Percentiles rank a stretch among this genome's conserved stretches.
These are phyloP conservation scores for Muricea muricata DNA, from an alignment of 92 coral and sea anemone genomes.

Conservation along the genomic window DNA sequence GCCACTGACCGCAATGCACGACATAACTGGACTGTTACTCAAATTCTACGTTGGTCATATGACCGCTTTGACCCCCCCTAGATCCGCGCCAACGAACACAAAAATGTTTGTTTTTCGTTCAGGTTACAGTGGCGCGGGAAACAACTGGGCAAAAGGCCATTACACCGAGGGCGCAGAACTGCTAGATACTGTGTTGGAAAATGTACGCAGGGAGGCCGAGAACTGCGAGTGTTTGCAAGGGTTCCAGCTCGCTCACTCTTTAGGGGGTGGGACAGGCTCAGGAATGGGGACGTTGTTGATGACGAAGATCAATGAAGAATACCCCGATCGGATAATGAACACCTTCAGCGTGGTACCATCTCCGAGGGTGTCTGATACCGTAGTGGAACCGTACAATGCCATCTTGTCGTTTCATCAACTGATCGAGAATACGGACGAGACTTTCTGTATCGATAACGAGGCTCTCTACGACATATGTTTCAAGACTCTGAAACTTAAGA, in stretches of 20 bases:
- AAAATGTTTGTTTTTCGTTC: background rate
- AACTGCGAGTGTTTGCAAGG: constrained; percentile 89
- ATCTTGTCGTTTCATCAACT: constrained; percentile 91
- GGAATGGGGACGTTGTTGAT: constrained; percentile 89
- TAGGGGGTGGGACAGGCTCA: constrained; percentile 93
- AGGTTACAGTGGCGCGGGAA: constrained; percentile 95
- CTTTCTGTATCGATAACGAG: constrained; percentile 85
- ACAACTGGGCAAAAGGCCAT: constrained; percentile 95
- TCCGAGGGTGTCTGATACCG: constrained; percentile 92
- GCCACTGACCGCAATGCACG: too few relatives aligned
- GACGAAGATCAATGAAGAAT: constrained; percentile 88
- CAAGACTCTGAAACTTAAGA: constrained; percentile 74
- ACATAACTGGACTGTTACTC: too few relatives aligned
- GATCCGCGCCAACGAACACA: too few relatives aligned
- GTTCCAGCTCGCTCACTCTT: constrained; percentile 88
- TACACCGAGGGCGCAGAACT: constrained; percentile 91
- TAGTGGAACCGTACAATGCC: constrained; percentile 96
- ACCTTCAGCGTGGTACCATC: constrained; percentile 90
- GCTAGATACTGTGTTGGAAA: constrained; percentile 82
- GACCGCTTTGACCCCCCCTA: too few relatives aligned
- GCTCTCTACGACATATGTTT: constrained; percentile 87
- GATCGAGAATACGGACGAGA: constrained; percentile 82
- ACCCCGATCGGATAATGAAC: constrained; percentile 85
- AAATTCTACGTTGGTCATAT: too few relatives aligned
- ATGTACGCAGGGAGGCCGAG: constrained; percentile 88